Base-by-base conservation (phyloP, 2,888 invertebrate genomes). In the Myopa testacea region DNA sequence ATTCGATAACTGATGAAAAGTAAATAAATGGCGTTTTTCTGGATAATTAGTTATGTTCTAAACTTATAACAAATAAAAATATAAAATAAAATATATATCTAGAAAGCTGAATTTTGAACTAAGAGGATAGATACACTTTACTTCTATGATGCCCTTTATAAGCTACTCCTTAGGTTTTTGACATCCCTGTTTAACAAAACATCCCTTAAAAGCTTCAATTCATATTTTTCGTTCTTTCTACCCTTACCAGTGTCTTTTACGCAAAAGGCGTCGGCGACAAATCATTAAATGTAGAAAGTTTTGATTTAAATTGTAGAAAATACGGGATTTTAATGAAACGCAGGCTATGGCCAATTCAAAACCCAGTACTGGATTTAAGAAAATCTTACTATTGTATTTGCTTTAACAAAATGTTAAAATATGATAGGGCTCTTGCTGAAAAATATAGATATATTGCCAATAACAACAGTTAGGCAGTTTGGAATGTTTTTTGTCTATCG, bases 1-100 rank as follows among this genome's bases (percentile, higher is more conserved):
- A 93, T 71, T 79, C 89, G 65, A 91, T 93, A 84, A 91, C 92
- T 71, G 92, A 93, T 88, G 85, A 89, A 80, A 78, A 82, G 74
- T 69, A 70, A 77, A 81, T 70, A 55, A 55, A 55, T 16, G 55
- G 8, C 55, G n/a, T 78, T 75, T 45, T 77, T 72, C 67, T 69
- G 73, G 50, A 50, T 71, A 26, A 78, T 74, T 55, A 38, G 71
- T 68, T 40, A 67, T 45, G 52, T 63, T 75, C 75, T 40, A 52
- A 76, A 77, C 45, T 73, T 71, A 52, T 58, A 77, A 78, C 63
- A 68, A 75, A 77, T 77, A 75, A 76, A 76, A 74, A 68, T 55
- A 69, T 55, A 69, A 67, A 70, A 34, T 45, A 45, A 1, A 45
- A 45, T 3, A 3, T 45, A 45, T 45, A 45, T 45, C 26, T 45